These are phyloP conservation scores for Solen grandis DNA, from an alignment of 1,140 invertebrate genomes.

Conservation along the genomic window DNA sequence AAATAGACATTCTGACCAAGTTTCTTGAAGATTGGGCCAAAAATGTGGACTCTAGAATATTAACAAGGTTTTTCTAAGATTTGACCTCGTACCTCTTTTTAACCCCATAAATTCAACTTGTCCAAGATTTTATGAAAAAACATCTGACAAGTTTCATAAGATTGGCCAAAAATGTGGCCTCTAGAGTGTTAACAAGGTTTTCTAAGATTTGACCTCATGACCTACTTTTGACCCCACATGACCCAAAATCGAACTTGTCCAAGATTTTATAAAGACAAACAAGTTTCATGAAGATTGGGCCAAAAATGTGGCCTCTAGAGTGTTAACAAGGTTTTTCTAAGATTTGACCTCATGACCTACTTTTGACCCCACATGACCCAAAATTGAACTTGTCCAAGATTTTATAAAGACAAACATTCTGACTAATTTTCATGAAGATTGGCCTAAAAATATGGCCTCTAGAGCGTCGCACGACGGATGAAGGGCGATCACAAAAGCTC, in stretches of 20 bases:
- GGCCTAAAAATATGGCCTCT: background rate
- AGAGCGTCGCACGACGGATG: no score
- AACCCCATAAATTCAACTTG: no score
- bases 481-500: no score
- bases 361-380: background rate
- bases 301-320: no score
- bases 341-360: background rate
- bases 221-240: background rate
- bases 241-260: background rate
- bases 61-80: no score
- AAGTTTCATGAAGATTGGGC: background rate
- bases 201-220: background rate
- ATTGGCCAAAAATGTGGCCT: background rate
- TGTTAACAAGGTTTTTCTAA: no score
- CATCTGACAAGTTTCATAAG: no score
- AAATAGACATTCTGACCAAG: no score
- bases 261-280: background rate
- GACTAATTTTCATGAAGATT: background rate
- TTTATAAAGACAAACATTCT: background rate
- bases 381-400: background rate
- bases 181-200: background rate
- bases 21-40: no score
- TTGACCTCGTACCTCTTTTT: no score
- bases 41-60: no score
- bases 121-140: no score